Conservation (phyloP, 2,113 vertebrate species). For the Procavia capensis region DNA sequence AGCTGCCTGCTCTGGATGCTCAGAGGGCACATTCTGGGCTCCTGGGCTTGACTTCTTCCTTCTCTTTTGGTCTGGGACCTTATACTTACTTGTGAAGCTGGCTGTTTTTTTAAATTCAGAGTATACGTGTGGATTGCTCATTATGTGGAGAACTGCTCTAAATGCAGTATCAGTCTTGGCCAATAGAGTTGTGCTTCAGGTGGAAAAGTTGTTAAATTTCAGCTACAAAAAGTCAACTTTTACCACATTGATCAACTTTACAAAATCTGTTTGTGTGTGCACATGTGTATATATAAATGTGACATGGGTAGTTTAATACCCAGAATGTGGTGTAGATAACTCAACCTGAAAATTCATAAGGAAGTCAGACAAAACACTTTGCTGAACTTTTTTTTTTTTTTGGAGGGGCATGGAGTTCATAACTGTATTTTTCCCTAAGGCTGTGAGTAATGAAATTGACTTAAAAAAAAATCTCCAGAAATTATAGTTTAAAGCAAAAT, state of each 20-base stretch:
- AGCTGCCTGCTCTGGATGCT: neutral
- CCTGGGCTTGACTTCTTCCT: neutral
- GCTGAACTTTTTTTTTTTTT: neutral
- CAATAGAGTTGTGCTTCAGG: neutral
- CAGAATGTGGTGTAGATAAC: neutral
- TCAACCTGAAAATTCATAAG: neutral
- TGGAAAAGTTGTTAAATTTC: conserved; percentile 22
- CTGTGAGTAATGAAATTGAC: neutral
- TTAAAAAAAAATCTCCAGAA: conserved; percentile 1
- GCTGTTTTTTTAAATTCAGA: conserved; percentile 10
- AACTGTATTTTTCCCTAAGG: neutral
- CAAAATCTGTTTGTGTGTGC: neutral
- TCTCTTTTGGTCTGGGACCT: neutral
- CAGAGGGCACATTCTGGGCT: neutral
- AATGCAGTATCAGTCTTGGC: neutral
- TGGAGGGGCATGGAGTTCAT: neutral
- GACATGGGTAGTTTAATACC: neutral
- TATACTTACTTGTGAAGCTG: conserved; percentile 28
- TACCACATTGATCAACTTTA: neutral
- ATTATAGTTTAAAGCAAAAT: conserved; percentile 23
- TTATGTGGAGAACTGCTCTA: neutral
- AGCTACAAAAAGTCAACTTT: neutral
- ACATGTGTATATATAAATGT: neutral
- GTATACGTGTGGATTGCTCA: conserved; percentile 1
- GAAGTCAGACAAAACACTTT: neutral